These are phyloP conservation scores for Drosophila quinaria DNA, from an alignment of 2,888 invertebrate species.

Conservation along the genomic window DNA sequence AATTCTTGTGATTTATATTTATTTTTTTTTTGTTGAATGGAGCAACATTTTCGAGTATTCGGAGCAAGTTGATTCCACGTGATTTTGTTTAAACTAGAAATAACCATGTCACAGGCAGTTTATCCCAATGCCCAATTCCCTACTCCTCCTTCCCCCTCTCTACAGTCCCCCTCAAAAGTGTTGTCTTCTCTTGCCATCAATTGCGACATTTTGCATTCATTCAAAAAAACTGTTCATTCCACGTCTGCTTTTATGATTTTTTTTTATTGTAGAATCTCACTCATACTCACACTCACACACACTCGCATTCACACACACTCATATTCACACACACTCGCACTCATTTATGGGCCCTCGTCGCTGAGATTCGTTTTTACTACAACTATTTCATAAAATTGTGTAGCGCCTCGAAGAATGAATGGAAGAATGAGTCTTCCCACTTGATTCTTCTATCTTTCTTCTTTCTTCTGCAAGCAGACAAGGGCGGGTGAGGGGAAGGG, in stretches of 20 bases:
- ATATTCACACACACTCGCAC: neutral
- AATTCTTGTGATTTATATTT: neutral
- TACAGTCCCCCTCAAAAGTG: neutral
- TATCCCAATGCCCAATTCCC: neutral
- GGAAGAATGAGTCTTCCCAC: conserved; percentile 32
- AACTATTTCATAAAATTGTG: conserved; percentile 65
- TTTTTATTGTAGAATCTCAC: conserved; percentile 12
- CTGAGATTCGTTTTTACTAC: conserved; percentile 57
- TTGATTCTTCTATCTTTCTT: neutral
- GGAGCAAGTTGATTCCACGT: conserved; percentile 21
- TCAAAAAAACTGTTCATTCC: conserved; percentile 39
- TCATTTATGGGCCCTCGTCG: conserved; percentile 50
- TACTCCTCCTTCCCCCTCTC: neutral
- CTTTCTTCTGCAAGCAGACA: conserved; percentile 18
- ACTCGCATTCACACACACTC: neutral
- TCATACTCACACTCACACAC: neutral
- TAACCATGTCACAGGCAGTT: conserved; percentile 51
- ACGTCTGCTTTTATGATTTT: conserved; percentile 9
- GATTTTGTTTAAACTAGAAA: conserved; percentile 58
- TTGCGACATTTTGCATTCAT: conserved; percentile 60
- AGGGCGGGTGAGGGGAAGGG: neutral
- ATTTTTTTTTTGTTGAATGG: conserved; percentile 31
- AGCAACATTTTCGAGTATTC: conserved; percentile 26
- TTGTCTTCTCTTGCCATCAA: conserved; percentile 25
- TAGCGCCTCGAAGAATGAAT: conserved; percentile 42